Conservation (phyloP, 2,888 invertebrate species). For the Drosophila picticornis region DNA sequence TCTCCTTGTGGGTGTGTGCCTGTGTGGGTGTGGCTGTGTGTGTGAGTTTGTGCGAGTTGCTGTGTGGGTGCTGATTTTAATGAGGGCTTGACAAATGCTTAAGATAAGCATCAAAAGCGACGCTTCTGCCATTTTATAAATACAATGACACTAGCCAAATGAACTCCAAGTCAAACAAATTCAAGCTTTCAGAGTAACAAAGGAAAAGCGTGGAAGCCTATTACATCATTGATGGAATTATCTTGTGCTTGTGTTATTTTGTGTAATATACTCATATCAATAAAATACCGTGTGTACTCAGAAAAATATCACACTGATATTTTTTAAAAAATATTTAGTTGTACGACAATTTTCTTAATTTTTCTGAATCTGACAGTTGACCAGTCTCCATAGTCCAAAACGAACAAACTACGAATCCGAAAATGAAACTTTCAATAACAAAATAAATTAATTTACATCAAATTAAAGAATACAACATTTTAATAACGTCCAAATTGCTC, state of each 20-base stretch:
- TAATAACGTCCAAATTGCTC: no score
- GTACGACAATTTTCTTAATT: no score
- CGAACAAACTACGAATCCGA: background rate
- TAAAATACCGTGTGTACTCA: background rate
- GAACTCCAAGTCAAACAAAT: background rate
- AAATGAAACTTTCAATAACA: background rate
- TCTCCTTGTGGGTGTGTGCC: slow-evolving; percentile 1
- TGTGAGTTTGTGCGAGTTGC: background rate
- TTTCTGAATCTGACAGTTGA: background rate
- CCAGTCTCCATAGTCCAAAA: background rate
- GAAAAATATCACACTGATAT: background rate
- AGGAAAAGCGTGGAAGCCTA: background rate
- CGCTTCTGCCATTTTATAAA: slow-evolving; percentile 8
- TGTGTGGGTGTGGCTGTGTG: no score
- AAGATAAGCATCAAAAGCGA: slow-evolving; percentile 26
- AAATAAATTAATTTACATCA: no score
- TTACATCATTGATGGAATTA: background rate
- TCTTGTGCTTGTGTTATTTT: background rate
- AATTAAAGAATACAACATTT: no score
- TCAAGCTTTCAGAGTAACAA: background rate
- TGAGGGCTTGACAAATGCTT: slow-evolving; percentile 33
- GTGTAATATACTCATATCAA: background rate
- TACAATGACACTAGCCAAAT: slow-evolving; percentile 24
- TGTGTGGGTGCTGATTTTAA: slow-evolving; percentile 35
- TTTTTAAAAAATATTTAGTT: no score